Percentiles rank a stretch among this genome's conserved stretches.
Conservation (phyloP, 2,888 invertebrate genomes). For the Darwinula stevensoni region DNA sequence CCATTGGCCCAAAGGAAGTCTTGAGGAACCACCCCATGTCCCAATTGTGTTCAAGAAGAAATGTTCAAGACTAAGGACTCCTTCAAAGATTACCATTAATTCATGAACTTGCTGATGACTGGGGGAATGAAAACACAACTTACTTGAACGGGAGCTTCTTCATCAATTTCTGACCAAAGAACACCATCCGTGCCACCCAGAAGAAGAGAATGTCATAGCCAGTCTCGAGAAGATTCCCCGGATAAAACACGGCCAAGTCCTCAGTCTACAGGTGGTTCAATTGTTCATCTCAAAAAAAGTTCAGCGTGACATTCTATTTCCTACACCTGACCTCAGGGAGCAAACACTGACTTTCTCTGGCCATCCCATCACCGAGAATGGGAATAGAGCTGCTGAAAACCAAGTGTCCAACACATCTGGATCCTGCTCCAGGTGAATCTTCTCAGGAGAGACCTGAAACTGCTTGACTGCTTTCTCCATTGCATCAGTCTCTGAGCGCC, state of each 20-base stretch:
- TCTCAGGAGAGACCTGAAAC: conserved; percentile 23
- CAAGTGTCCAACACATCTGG: conserved; percentile 96
- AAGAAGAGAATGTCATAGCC: conserved; percentile 95
- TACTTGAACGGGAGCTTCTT: conserved; percentile 66
- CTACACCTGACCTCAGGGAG: background rate
- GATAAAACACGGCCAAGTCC: conserved; percentile 55
- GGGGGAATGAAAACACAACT: conserved; percentile 11
- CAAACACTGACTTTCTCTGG: conserved; percentile 28
- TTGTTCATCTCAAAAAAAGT: no score
- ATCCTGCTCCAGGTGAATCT: conserved; percentile 34
- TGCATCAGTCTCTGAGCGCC: conserved; percentile 37
- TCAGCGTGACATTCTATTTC: background rate
- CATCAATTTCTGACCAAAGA: conserved; percentile 67
- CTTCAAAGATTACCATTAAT: background rate
- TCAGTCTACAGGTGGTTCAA: conserved; percentile 24
- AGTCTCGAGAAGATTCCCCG: conserved; percentile 69
- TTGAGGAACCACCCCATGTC: no score
- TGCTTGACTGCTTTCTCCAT: conserved; percentile 39
- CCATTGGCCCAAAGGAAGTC: no score
- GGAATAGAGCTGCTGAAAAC: conserved; percentile 91
- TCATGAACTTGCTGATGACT: no score
- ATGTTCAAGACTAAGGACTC: background rate
- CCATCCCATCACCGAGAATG: conserved; percentile 93
- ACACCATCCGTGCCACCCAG: conserved; percentile 99
- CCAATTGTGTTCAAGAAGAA: conserved; percentile 1